These are phyloP conservation scores for Etheostoma spectabile DNA, from an alignment of 2,113 vertebrate genomes.

Conservation along the genomic window DNA sequence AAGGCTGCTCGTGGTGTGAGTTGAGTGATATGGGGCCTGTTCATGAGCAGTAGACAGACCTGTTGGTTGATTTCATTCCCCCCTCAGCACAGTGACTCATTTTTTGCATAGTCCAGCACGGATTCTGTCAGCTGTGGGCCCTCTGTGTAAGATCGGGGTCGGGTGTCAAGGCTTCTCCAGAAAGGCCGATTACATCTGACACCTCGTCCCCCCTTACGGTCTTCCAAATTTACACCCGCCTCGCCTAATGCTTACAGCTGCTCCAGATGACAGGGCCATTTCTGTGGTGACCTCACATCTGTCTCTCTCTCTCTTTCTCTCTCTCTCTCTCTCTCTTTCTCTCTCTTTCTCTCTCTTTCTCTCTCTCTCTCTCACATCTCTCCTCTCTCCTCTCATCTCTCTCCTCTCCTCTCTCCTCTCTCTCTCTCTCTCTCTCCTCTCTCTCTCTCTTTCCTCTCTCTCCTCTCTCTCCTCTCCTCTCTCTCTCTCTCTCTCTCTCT, in stretches of 20 bases:
- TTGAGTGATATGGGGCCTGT: slow-evolving; percentile 29
- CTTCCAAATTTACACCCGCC: slow-evolving; percentile 30
- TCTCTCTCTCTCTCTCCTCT: slow-evolving; percentile 19
- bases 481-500: neutral
- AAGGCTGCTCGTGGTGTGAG: slow-evolving; percentile 21
- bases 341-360: neutral
- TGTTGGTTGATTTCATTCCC: neutral
- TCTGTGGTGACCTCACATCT: slow-evolving; percentile 49
- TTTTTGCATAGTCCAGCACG: neutral
- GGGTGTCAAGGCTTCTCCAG: slow-evolving; percentile 35
- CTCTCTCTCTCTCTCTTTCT: neutral
- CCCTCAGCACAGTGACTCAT: slow-evolving; percentile 25
- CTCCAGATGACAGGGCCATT: slow-evolving; percentile 27
- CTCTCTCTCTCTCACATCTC: neutral
- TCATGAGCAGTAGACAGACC: slow-evolving; percentile 21
- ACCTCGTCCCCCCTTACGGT: slow-evolving; percentile 23
- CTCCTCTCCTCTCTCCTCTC: neutral
- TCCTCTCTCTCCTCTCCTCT: neutral
- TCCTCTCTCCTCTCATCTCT: too few relatives aligned
- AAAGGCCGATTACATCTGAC: slow-evolving; percentile 59
- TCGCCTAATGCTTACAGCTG: slow-evolving; percentile 27
- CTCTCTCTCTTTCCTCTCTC: slow-evolving; percentile 2
- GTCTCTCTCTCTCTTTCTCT: neutral
- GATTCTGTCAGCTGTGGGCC: slow-evolving; percentile 40
- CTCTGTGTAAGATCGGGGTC: neutral